Evolutionary conservation across 2,888 invertebrate genomes (phyloP), one percentile per base, ranked within the genome.

Genomic region (Pelosia muscerda): DNA sequence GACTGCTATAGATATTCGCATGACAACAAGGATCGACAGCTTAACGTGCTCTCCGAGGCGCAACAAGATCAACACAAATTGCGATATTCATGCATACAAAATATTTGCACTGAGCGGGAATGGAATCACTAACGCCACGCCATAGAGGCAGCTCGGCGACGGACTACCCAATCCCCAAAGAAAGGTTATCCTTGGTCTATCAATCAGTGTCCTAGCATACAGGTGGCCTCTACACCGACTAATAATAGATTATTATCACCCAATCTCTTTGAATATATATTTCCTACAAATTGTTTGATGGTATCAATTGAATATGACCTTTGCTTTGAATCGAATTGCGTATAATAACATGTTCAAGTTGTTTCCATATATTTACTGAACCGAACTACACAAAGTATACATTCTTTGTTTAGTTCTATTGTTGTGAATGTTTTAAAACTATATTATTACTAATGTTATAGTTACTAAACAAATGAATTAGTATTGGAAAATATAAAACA

Each of bases 281-380:
- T 26, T 9, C 19, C 19, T n/a, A 55, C 25, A 15, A 57, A n/a
- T 31, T 31, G 6, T 57, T 57, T 9, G 19, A 57, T n/a, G 31
- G 28, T 28, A 57, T 57, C 57, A 28, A 57, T 57, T 28, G 26
- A 57, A 57, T 28, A 57, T 28, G n/a, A 26, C 57, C 28, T 57
- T 26, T 57, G 26, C 28, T n/a, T 57, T 57, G 28, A 31, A 28
- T 57, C 8, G 28, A 28, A 57, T 31, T 57, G n/a, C 28, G 19
- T 28, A 28, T 57, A 57, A 57, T 57, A 57, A 57, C n/a, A 57
- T 28, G n/a, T 26, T 57, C 26, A 28, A 56, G 57, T n/a, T 31
- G 57, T 57, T 57, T n/a, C 28, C 28, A 57, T 28, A n/a, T 28
- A 57, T 57, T 57, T 57, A 57, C 26, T 57, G 57, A 57, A 26